Conservation (phyloP, 2,888 invertebrate species). For the Neria commutata region DNA sequence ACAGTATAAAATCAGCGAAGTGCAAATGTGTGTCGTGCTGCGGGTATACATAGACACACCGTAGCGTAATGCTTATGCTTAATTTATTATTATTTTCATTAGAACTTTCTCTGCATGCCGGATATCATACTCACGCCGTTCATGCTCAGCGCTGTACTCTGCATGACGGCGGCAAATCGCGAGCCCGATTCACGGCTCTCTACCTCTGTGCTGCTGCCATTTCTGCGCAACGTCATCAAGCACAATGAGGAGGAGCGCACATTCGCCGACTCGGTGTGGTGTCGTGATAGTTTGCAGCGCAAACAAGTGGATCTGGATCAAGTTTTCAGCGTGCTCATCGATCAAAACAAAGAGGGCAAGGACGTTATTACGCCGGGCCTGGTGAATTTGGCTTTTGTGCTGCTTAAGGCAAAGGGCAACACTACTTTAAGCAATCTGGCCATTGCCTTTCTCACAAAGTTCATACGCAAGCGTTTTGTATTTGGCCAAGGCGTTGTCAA, state of each 20-base stretch:
- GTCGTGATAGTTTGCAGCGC: conserved; percentile 60
- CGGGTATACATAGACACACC: too few species aligned
- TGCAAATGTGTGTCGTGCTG: conserved; percentile 50
- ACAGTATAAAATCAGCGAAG: conserved; percentile 56
- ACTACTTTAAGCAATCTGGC: conserved; percentile 62
- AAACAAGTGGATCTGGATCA: conserved; percentile 50
- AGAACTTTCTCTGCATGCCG: conserved; percentile 65
- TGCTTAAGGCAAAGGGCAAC: conserved; percentile 60
- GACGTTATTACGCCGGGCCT: conserved; percentile 63
- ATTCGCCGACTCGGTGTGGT: conserved; percentile 64
- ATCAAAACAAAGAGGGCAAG: conserved; percentile 59
- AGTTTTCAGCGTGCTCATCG: conserved; percentile 55
- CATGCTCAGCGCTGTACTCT: conserved; percentile 67
- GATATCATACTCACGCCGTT: conserved; percentile 70
- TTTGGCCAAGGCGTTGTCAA: conserved; percentile 66
- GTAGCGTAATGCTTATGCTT: too few species aligned
- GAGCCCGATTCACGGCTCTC: conserved; percentile 56
- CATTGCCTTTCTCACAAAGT: conserved; percentile 66
- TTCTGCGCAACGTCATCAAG: conserved; percentile 54
- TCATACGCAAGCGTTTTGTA: conserved; percentile 66
- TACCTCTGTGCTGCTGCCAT: conserved; percentile 51
- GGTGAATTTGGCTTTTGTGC: conserved; percentile 63
- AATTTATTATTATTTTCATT: conserved; percentile 25
- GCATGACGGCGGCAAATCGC: conserved; percentile 59
- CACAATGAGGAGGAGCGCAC: conserved; percentile 62